These are phyloP conservation scores for Nettapus auritus DNA, from an alignment of 2,113 vertebrate species.

Conservation along the genomic window DNA sequence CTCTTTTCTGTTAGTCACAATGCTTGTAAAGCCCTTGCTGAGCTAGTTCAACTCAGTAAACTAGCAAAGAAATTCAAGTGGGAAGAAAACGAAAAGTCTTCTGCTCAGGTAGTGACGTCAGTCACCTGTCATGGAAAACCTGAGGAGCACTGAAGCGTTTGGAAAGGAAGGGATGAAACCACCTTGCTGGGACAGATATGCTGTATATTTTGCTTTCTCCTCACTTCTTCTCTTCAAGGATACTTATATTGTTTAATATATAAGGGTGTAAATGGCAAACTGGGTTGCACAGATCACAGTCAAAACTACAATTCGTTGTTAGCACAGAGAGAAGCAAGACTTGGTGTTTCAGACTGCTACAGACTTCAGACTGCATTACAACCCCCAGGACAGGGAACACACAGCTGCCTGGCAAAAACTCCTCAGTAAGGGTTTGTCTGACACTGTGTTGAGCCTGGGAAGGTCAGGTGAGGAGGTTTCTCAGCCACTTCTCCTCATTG, in stretches of 20 bases:
- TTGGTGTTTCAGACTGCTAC: background rate
- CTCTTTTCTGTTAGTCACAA: background rate
- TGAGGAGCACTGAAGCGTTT: background rate
- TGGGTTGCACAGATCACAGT: background rate
- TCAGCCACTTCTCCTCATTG: background rate
- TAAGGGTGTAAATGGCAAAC: background rate
- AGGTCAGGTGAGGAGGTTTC: background rate
- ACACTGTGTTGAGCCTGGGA: accelerated
- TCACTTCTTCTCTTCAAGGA: background rate
- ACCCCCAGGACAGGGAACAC: background rate
- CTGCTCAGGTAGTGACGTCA: background rate
- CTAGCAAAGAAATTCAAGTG: background rate
- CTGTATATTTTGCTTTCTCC: background rate
- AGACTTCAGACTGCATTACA: background rate
- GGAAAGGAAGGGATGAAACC: background rate
- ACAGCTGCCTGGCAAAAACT: background rate
- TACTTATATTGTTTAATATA: background rate
- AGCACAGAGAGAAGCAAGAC: background rate
- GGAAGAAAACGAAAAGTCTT: background rate
- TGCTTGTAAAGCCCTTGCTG: background rate
- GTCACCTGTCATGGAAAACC: background rate
- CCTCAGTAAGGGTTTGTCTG: accelerated
- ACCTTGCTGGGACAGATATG: background rate
- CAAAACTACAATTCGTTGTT: background rate
- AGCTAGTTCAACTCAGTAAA: background rate